These are phyloP conservation scores for Brachionus rubens DNA, from an alignment of 1,140 invertebrate species.

Conservation along the genomic window DNA sequence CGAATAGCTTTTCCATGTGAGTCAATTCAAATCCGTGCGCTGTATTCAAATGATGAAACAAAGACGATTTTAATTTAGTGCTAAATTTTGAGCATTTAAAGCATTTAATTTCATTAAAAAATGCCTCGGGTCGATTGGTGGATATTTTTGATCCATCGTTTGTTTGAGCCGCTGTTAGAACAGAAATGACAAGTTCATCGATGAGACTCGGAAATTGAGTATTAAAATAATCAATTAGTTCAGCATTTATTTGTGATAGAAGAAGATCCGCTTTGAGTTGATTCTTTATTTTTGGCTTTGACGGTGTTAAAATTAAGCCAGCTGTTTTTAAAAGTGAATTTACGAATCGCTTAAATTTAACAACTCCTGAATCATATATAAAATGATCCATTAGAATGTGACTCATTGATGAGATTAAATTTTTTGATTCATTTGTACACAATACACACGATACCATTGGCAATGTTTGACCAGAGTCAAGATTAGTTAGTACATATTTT, in stretches of 20 bases:
- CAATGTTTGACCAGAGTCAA: slow-evolving; percentile 1
- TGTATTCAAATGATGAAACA: slow-evolving; percentile 28
- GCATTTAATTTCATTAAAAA: slow-evolving; percentile 15
- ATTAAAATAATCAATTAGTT: slow-evolving; percentile 15
- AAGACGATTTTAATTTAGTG: slow-evolving; percentile 8
- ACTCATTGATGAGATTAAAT: slow-evolving; percentile 8
- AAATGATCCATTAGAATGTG: slow-evolving; percentile 46
- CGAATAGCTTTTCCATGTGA: slow-evolving; percentile 18
- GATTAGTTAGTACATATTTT: slow-evolving; percentile 22
- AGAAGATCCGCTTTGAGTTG: too few species aligned
- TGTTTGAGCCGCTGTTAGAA: slow-evolving; percentile 10
- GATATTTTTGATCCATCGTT: neutral
- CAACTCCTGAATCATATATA: slow-evolving; percentile 1
- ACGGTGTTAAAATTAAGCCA: neutral
- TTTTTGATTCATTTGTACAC: neutral
- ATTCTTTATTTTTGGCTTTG: neutral
- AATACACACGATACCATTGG: slow-evolving; percentile 27
- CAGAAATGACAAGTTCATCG: slow-evolving; percentile 23
- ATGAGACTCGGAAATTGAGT: neutral
- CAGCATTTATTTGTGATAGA: neutral
- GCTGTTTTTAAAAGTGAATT: neutral
- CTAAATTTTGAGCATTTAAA: slow-evolving; percentile 43
- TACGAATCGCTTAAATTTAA: slow-evolving; percentile 30
- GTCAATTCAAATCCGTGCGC: neutral
- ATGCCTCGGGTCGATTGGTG: neutral